Evolutionary conservation across 2,113 vertebrate species (phyloP), one percentile per base, ranked within the genome.

Genomic region (Telmatochromis brichardi): DNA sequence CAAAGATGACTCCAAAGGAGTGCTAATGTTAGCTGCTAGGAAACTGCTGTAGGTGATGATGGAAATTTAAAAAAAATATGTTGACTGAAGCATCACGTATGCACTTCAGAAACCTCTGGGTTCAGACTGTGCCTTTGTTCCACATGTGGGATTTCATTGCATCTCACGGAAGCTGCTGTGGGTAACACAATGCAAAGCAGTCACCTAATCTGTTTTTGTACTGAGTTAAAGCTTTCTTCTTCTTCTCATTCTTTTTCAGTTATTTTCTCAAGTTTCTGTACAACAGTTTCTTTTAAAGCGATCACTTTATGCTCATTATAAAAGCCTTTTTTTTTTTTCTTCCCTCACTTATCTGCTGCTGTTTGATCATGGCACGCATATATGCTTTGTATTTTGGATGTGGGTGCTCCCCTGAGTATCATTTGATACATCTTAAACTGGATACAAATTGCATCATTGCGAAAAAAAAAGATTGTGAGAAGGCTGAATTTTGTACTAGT

Each of bases 351-450:
- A 19, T 19, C 40, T 78, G 71, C 6, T 12, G 71, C 26, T 50
- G 1, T 50, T 50, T 50, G 23, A 51, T 58, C 21, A 51, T 11
- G 5, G 31, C 85, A 55, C 21, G 17, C 15, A 9, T 23, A 11
- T 80, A 40, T 76, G 57, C 35, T 85, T 85, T 54, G 50, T 78
- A 45, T 80, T 82, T 86, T 31, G 35, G 35, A 79, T 9, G n/a
- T 68, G 35, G 63, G 26, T 6, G 9, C n/a, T 88, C 80, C 80
- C 86, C 15, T 12, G 86, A 83, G 80, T 14, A 6, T 9, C 31
- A 28, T 4, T 8, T 33, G 35, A 13, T 28, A 31, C 33, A 23
- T 13, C 17, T 51, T 45, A 45, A 17, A 17, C 68, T 50, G 71
- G 9, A 50, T 76, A 26, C 51, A 47, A 35, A 33, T 85, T 47